phyloP scores from a whole-genome alignment of 2,888 invertebrate genomes.

The Eupelmus urozonus region DNA sequence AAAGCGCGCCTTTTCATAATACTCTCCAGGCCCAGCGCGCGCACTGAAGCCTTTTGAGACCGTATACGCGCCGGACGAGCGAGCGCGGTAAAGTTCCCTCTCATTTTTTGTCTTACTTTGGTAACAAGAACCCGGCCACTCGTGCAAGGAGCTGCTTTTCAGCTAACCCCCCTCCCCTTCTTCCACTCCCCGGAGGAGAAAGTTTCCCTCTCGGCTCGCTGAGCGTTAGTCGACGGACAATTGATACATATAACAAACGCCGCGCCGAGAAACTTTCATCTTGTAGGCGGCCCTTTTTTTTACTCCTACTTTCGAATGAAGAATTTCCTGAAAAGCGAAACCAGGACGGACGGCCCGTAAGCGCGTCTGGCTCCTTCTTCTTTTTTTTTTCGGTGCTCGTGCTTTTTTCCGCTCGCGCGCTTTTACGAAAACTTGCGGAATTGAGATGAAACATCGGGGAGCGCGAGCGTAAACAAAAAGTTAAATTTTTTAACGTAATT shows the following conservation, averaged over 20 bases:
- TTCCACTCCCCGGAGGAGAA: neutral
- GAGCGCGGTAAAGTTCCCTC: constrained; percentile 11
- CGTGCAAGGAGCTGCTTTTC: neutral
- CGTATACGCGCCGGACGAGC: neutral
- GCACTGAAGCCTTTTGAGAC: neutral
- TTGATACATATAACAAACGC: constrained; percentile 33
- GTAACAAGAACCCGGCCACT: constrained; percentile 22
- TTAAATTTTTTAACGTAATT: neutral
- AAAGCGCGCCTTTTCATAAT: no score
- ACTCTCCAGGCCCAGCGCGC: neutral
- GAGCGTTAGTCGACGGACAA: constrained; percentile 16
- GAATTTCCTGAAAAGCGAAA: constrained; percentile 27
- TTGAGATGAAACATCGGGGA: constrained; percentile 10
- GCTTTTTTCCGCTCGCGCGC: no score
- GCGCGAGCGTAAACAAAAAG: neutral
- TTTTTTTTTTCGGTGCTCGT: neutral
- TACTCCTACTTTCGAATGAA: constrained; percentile 9
- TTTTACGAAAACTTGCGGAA: neutral
- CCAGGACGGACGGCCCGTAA: neutral
- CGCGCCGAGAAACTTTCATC: constrained; percentile 26
- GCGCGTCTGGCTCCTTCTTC: neutral
- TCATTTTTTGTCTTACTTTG: constrained; percentile 17
- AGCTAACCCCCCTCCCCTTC: neutral
- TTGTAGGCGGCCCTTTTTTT: neutral
- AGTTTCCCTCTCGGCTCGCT: constrained; percentile 2